phyloP scores from a whole-genome alignment of 2,888 invertebrate species.

The Lasioglossum figueresi region DNA sequence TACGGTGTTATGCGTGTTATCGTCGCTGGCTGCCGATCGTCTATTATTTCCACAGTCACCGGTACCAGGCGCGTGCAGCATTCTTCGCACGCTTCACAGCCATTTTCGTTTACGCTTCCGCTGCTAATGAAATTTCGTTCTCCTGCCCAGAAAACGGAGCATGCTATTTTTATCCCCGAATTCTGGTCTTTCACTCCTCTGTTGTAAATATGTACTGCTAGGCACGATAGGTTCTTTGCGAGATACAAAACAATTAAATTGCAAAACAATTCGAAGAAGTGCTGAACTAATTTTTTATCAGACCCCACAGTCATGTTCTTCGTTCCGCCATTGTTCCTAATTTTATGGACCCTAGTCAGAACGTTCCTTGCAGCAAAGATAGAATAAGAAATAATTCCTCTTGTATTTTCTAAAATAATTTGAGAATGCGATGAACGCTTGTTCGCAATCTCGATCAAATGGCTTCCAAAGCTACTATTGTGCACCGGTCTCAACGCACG shows the following conservation, averaged over 20 bases:
- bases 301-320: background rate
- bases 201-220: background rate
- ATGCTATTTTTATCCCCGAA: background rate
- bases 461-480: background rate
- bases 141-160: background rate
- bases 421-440: background rate
- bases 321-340: too few relatives aligned
- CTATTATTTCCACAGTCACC: background rate
- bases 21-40: background rate
- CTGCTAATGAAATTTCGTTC: background rate
- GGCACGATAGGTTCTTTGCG: too few relatives aligned
- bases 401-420: background rate
- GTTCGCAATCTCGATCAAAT: background rate
- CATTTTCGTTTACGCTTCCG: background rate
- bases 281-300: background rate
- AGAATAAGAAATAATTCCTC: background rate
- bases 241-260: background rate
- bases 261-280: background rate
- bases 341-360: background rate
- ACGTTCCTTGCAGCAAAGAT: background rate
- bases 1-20: slow-evolving; percentile 19
- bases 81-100: background rate
- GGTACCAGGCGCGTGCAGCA: background rate
- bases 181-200: background rate
- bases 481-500: background rate